Evolutionary conservation across 2,113 vertebrate species (phyloP), one percentile per base, ranked within the genome.

Genomic region (Entelurus aequoreus): DNA sequence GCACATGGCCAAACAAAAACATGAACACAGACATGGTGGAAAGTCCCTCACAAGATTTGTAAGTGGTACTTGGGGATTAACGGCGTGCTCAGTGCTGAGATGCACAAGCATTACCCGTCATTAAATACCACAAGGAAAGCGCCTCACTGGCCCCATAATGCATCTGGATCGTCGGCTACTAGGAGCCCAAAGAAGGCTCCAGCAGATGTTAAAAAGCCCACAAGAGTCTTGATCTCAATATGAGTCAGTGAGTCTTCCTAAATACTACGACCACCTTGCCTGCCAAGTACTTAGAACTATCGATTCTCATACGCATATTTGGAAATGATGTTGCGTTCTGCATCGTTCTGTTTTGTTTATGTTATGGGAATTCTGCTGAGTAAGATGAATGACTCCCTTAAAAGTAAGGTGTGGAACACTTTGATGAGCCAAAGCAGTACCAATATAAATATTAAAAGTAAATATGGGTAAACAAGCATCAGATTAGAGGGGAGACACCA

Each of bases 101-200:
- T 53, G 21, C 51, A 53, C 11, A 53, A 53, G 19, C 51, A 53
- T 53, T 35, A 53, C 51, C 51, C 53, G 8, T 40, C 37, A 40
- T 56, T 56, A 38, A 56, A 56, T 38, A 56, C 36, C 54, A 40
- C 38, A n/a, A 10, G 54, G 12, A 38, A 16, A 16, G 37, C 11
- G 54, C 53, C 14, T 54, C 53, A 54, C 37, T 54, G 53, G 15
- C 14, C 53, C 35, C 53, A 38, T 54, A 38, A 37, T 54, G 53
- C 53, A n/a, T 6, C 53, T 37, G 35, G 35, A 54, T 37, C 6
- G 8, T 37, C 6, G 37, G 53, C 53, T 38, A 38, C 12, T 15
- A 5, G 35, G 9, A 16, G 15, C n/a, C 40, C 5, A 37, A 37
- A 36, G 5, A 38, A 4, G 8, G 6, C 15, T 54, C 35, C 35